Evolutionary conservation across 1,140 invertebrate genomes (phyloP).

Genomic region (Solen grandis): DNA sequence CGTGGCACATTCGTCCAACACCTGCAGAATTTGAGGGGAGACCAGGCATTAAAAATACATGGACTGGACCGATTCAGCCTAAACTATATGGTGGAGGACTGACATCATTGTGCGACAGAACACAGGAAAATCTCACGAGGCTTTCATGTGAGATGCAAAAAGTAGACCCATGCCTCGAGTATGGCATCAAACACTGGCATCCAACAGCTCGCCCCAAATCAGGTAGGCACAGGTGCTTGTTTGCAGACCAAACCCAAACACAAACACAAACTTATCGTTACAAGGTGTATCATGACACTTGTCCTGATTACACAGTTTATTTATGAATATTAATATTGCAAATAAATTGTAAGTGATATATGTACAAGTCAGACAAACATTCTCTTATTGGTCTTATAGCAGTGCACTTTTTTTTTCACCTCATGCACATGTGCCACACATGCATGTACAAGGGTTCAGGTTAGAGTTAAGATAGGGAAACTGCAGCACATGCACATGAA

Average conservation of each 20-base stretch:
- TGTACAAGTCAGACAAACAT: no score
- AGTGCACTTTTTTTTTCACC: no score
- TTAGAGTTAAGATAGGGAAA: no score
- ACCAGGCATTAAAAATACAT: conserved; percentile 56
- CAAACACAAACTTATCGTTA: no score
- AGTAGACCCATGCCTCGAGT: conserved; percentile 65
- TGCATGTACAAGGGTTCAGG: no score
- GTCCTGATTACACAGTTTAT: no score
- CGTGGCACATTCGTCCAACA: conserved; percentile 46
- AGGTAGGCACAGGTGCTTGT: conserved; percentile 34
- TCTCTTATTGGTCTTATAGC: no score
- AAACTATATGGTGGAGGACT: conserved; percentile 68
- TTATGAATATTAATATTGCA: no score
- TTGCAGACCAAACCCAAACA: neutral
- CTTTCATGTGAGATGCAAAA: conserved; percentile 56
- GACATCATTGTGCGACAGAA: conserved; percentile 59
- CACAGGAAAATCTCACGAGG: conserved; percentile 59
- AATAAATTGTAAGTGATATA: no score
- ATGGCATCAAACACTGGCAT: conserved; percentile 70
- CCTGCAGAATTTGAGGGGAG: conserved; percentile 30
- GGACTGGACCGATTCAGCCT: conserved; percentile 66
- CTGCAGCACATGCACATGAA: no score
- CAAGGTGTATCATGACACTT: no score
- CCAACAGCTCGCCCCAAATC: conserved; percentile 53
- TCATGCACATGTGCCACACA: no score